Percentiles rank a stretch among this genome's conserved stretches.
phyloP scores from a whole-genome alignment of 1,140 invertebrate species.

The Zelostemma sp. region DNA sequence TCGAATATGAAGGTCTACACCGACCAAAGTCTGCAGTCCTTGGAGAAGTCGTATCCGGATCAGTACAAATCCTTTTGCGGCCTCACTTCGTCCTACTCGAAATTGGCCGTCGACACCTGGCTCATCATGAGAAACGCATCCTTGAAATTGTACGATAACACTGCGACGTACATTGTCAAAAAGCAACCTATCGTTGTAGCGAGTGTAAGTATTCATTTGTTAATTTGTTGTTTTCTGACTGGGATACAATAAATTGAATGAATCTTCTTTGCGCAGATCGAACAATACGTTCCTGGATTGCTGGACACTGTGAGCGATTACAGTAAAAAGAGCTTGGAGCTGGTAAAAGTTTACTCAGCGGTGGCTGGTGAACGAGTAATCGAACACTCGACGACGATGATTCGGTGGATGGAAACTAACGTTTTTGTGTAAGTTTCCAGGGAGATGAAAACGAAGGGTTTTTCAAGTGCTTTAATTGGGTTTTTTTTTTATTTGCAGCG shows the following conservation, averaged over 20 bases:
- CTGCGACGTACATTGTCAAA: conserved; percentile 70
- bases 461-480: too few species aligned
- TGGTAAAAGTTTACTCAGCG: conserved; percentile 54
- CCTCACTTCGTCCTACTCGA: conserved; percentile 73
- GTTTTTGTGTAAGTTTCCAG: conserved; percentile 80
- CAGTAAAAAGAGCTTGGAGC: conserved; percentile 49
- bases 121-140: conserved; percentile 71
- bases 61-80: conserved; percentile 74
- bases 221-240: too few species aligned
- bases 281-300: conserved; percentile 78
- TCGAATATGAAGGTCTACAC: conserved; percentile 71
- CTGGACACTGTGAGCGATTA: conserved; percentile 64
- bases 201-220: conserved; percentile 68
- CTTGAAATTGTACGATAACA: conserved; percentile 69
- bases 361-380: conserved; percentile 53
- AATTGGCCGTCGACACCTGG: conserved; percentile 72
- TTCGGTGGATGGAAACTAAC: conserved; percentile 75
- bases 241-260: not conserved
- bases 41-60: conserved; percentile 77
- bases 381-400: conserved; percentile 52
- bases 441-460: not conserved
- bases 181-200: conserved; percentile 75
- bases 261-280: conserved; percentile 70
- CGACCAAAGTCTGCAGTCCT: conserved; percentile 73
- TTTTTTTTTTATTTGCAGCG: too few species aligned